These are phyloP conservation scores for Scelioninae gen. 1 DNA, from an alignment of 2,888 invertebrate genomes.

Conservation along the genomic window DNA sequence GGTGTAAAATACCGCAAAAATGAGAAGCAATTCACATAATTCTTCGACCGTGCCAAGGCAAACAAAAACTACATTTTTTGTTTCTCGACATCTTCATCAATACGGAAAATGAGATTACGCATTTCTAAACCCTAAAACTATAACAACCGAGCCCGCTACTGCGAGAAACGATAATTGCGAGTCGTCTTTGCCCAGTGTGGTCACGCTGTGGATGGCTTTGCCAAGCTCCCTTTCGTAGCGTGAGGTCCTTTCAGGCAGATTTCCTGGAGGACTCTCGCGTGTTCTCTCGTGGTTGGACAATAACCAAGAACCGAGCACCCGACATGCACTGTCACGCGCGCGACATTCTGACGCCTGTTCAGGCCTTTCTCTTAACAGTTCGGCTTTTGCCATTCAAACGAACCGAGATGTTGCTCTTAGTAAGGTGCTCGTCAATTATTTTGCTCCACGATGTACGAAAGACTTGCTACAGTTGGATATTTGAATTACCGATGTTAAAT, in stretches of 20 bases:
- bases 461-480: not conserved
- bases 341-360: conserved; percentile 76
- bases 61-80: conserved; percentile 77
- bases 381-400: conserved; percentile 45
- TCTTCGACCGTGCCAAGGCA: conserved; percentile 63
- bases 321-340: conserved; percentile 79
- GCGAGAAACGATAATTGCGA: conserved; percentile 64
- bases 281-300: conserved; percentile 75
- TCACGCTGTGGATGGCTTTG: conserved; percentile 75
- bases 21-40: conserved; percentile 72
- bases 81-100: conserved; percentile 29
- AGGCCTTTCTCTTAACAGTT: conserved; percentile 46
- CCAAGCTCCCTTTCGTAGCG: conserved; percentile 80
- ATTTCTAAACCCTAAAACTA: conserved; percentile 61
- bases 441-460: conserved; percentile 4
- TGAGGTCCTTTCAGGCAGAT: conserved; percentile 78
- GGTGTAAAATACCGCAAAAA: conserved; percentile 20
- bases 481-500: not conserved
- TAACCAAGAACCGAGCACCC: conserved; percentile 73
- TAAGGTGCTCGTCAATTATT: conserved; percentile 72
- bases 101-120: conserved; percentile 23
- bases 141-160: conserved; percentile 69
- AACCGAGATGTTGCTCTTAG: conserved; percentile 71
- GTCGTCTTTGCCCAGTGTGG: conserved; percentile 73
- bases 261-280: conserved; percentile 76